Percentiles rank a stretch among this genome's conserved stretches.
Evolutionary conservation across 2,113 vertebrate genomes (phyloP).

Genomic region (Gasterosteus aculeatus): DNA sequence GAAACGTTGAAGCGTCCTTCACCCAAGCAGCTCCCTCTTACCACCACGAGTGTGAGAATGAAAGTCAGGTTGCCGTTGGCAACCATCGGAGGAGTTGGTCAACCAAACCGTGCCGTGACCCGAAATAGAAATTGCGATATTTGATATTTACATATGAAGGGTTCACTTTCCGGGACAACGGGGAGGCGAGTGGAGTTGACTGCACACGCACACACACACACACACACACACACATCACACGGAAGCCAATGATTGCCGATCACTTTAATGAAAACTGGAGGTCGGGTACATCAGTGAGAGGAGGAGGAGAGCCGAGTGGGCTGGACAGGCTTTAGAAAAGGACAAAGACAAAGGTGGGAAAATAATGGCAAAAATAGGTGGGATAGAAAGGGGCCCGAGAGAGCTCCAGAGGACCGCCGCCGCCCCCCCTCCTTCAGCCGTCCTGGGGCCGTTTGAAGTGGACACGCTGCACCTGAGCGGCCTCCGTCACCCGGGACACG

Average conservation of each 20-base stretch:
- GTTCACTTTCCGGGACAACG: not conserved
- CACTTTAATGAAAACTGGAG: conserved; percentile 19
- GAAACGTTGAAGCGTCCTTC: not conserved
- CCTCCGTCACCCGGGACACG: conserved; percentile 66
- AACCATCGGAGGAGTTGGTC: not conserved
- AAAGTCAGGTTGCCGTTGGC: not conserved
- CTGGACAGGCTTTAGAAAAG: not conserved
- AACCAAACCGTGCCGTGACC: not conserved
- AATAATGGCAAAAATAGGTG: conserved; percentile 31
- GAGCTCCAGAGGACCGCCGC: conserved; percentile 57
- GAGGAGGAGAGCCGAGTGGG: conserved; percentile 16
- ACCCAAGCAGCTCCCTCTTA: not conserved
- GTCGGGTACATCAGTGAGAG: not conserved
- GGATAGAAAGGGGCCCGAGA: conserved; percentile 27
- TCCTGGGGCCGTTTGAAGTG: conserved; percentile 70
- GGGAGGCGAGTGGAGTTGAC: not conserved
- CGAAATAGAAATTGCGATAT: not conserved
- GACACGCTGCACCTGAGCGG: conserved; percentile 44
- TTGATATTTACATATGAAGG: not conserved
- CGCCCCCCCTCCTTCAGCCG: conserved; percentile 42
- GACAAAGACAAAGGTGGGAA: conserved; percentile 18
- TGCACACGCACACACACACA: not conserved
- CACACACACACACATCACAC: conserved; percentile 4
- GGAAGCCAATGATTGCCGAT: conserved; percentile 13
- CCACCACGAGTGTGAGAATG: too few relatives aligned